These are phyloP conservation scores for Anguilla megastoma DNA, from an alignment of 2,797 vertebrate genomes.

Conservation along the genomic window DNA sequence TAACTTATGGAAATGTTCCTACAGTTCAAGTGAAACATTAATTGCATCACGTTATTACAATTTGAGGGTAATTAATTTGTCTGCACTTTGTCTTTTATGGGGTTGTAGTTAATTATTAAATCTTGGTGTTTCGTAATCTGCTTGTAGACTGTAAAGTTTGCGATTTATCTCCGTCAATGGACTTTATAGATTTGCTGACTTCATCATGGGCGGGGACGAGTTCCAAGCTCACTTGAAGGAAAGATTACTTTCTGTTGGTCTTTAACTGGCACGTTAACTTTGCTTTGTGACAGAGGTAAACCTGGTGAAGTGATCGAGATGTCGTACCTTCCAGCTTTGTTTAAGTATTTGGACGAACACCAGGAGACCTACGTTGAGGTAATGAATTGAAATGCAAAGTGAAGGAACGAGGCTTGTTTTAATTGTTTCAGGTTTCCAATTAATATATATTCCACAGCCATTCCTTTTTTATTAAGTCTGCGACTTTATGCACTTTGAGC, in stretches of 20 bases:
- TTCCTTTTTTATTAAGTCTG: not conserved
- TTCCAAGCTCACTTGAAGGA: not conserved
- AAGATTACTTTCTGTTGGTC: not conserved
- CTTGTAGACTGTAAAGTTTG: not conserved
- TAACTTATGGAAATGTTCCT: not conserved
- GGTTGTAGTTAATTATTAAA: not conserved
- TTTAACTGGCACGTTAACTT: not conserved
- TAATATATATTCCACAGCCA: not conserved
- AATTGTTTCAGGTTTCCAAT: no score
- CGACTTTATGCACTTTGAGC: not conserved
- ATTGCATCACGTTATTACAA: not conserved
- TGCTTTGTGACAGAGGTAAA: not conserved
- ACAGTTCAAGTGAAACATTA: not conserved
- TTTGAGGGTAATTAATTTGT: not conserved
- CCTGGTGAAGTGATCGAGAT: conserved; percentile 63
- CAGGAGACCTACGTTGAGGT: conserved; percentile 90
- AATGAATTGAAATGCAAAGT: conserved; percentile 31
- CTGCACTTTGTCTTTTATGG: not conserved
- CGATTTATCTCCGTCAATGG: not conserved
- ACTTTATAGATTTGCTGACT: not conserved
- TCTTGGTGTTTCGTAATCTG: not conserved
- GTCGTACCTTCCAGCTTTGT: conserved; percentile 78
- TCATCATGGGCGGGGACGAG: not conserved
- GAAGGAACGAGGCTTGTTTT: not conserved
- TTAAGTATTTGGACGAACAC: conserved; percentile 89